Percentiles rank a stretch among this genome's conserved stretches.
Evolutionary conservation across 2,797 vertebrate species (phyloP).

Genomic region (Coranthus polyacanthus): DNA sequence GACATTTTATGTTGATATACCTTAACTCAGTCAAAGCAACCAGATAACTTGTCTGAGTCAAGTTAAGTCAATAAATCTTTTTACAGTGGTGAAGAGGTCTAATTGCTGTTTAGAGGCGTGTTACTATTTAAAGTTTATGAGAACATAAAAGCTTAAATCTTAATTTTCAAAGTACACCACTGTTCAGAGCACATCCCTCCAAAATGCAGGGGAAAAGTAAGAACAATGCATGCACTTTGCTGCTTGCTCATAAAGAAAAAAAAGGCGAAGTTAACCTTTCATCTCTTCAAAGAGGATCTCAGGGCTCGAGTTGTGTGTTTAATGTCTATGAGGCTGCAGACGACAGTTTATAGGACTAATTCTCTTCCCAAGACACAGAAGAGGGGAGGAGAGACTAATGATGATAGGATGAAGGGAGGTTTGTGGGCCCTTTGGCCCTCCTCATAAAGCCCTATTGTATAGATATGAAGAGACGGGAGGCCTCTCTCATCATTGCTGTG

Average conservation of each 20-base stretch:
- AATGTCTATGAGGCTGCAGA: constrained; percentile 7
- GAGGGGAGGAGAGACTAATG: constrained; percentile 38
- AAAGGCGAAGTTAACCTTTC: constrained; percentile 13
- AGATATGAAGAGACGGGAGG: constrained; percentile 42
- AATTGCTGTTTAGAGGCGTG: background rate
- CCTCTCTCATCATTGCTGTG: constrained; percentile 52
- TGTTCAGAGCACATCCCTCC: too few relatives aligned
- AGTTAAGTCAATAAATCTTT: too few relatives aligned
- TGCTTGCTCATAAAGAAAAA: too few relatives aligned
- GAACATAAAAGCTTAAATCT: background rate
- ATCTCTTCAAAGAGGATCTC: constrained; percentile 21
- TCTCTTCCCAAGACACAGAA: background rate
- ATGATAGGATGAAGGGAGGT: constrained; percentile 55
- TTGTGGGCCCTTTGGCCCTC: constrained; percentile 40
- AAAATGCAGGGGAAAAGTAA: background rate
- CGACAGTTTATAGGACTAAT: constrained; percentile 27
- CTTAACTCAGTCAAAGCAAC: too few relatives aligned
- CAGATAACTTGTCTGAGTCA: too few relatives aligned
- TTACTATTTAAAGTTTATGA: too few relatives aligned
- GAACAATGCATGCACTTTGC: background rate
- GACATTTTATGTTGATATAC: too few relatives aligned
- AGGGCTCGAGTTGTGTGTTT: constrained; percentile 11
- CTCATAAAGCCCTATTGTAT: constrained; percentile 75
- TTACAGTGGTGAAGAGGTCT: background rate
- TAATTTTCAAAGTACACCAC: background rate